Base-by-base conservation (phyloP, 2,113 vertebrate genomes). In the Chaenocephalus aceratus region DNA sequence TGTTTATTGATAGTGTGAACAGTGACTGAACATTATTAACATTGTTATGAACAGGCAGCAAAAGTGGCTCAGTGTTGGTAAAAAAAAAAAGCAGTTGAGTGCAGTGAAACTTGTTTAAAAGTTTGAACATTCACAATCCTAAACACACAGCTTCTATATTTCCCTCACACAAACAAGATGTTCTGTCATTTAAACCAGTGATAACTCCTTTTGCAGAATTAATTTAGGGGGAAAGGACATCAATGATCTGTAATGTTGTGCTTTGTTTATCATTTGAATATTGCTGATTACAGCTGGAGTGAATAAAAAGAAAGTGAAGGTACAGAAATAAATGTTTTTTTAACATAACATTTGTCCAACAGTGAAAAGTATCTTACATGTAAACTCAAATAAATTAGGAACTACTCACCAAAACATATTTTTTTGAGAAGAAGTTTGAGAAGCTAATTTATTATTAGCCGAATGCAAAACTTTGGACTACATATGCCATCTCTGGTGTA, bases 61-160 rank as follows among this genome's bases (percentile, higher is more conserved):
- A 53, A 60, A 53, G 26, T 34, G 80, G 59, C 78, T 89, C 84
- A 36, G 80, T 65, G 75, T 53, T 58, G 66, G 76, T 77, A 59
- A 13, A 36, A 41, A 36, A n/a, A 41, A 72, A 77, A 79, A 44
- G 56, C 48, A 82, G 64, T 44, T 10, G 4, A 68, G 14, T 18
- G 15, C 61, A 41, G 49, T 9, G 70, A 75, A 49, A 60, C n/a
- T 41, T 44, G 23, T 30, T 74, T 46, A 54, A 62, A 16, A 61
- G 26, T 14, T 23, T 23, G 21, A 30, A 58, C 59, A 58, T n/a
- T 11, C 51, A 49, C 46, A 71, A 14, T 10, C 54, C 34, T 57
- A 53, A 7, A 78, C n/a, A 84, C 6, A 59, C 14, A 23, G 18
- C 10, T 34, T 67, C 23, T 54, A 45, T 9, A 54, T 16, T 21